phyloP scores from a whole-genome alignment of 1,140 invertebrate species.

The Rhysida immarginata region DNA sequence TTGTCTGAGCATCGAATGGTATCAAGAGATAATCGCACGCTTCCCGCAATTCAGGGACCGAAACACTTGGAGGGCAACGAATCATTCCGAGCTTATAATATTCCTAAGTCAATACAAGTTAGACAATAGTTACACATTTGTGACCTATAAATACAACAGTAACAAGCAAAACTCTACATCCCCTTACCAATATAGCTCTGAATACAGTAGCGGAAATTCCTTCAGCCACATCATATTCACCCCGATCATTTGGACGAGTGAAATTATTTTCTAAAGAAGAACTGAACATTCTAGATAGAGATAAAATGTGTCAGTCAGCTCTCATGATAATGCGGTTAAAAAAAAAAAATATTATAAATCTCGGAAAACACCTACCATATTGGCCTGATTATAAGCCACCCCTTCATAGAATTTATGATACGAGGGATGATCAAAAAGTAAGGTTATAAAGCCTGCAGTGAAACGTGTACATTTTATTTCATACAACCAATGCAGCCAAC shows the following conservation, averaged over 20 bases:
- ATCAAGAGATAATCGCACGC: slow-evolving; percentile 97
- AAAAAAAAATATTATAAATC: not conserved
- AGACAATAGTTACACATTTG: not conserved
- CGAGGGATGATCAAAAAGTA: no score
- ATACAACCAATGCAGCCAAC: no score
- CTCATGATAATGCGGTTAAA: not conserved
- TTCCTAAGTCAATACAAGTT: slow-evolving; percentile 38
- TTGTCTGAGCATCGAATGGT: slow-evolving; percentile 89
- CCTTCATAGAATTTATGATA: no score
- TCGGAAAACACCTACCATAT: no score
- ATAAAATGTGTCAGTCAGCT: no score
- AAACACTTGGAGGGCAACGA: slow-evolving; percentile 65
- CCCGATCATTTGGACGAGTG: slow-evolving; percentile 81
- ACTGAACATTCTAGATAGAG: slow-evolving; percentile 94
- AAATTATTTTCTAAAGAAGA: slow-evolving; percentile 69
- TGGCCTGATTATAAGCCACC: no score
- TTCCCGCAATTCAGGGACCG: slow-evolving; percentile 86
- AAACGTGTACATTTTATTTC: no score
- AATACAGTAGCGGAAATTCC: slow-evolving; percentile 93
- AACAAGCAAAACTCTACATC: not conserved
- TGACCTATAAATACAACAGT: slow-evolving; percentile 7
- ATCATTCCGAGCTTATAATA: slow-evolving; percentile 85
- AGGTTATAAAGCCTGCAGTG: no score
- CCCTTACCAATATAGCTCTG: slow-evolving; percentile 61
- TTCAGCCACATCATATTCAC: slow-evolving; percentile 96